A percentile compares a stretch with the other conserved stretches of the same genome.
These are phyloP conservation scores for Pampus argenteus DNA, from an alignment of 2,797 vertebrate species.

Conservation along the genomic window DNA sequence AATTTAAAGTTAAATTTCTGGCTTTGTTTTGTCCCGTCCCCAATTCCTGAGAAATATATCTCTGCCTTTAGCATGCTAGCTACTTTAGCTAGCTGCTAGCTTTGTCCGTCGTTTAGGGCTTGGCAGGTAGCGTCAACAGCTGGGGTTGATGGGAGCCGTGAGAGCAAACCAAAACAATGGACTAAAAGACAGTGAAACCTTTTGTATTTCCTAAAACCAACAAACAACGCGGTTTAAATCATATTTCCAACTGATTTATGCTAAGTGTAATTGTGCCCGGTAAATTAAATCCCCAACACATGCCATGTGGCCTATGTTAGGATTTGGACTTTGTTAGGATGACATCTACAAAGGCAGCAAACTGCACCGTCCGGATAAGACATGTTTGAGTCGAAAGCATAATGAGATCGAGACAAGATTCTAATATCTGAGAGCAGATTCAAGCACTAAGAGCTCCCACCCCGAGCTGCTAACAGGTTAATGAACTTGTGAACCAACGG, in stretches of 20 bases:
- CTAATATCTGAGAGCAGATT: not conserved
- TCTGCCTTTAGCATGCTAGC: too few relatives aligned
- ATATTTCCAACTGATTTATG: not conserved
- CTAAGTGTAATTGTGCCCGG: too few relatives aligned
- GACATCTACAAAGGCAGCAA: not conserved
- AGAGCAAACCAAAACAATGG: not conserved
- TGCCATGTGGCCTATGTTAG: too few relatives aligned
- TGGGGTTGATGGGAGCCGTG: not conserved
- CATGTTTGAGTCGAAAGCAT: not conserved
- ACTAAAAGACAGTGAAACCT: not conserved
- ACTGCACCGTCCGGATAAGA: not conserved
- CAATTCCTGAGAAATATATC: not conserved
- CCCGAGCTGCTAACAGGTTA: constrained; percentile 39
- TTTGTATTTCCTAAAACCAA: not conserved
- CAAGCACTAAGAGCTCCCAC: not conserved
- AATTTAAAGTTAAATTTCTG: too few relatives aligned
- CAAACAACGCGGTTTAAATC: too few relatives aligned
- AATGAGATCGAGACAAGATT: not conserved
- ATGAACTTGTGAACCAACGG: constrained; percentile 69
- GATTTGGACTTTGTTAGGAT: not conserved
- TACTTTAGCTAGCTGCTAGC: too few relatives aligned
- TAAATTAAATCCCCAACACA: not conserved
- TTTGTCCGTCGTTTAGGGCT: too few relatives aligned
- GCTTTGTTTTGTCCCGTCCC: not conserved
- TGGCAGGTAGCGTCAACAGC: too few relatives aligned